phyloP scores from a whole-genome alignment of 2,888 invertebrate genomes.

The Apocheima hispidaria region DNA sequence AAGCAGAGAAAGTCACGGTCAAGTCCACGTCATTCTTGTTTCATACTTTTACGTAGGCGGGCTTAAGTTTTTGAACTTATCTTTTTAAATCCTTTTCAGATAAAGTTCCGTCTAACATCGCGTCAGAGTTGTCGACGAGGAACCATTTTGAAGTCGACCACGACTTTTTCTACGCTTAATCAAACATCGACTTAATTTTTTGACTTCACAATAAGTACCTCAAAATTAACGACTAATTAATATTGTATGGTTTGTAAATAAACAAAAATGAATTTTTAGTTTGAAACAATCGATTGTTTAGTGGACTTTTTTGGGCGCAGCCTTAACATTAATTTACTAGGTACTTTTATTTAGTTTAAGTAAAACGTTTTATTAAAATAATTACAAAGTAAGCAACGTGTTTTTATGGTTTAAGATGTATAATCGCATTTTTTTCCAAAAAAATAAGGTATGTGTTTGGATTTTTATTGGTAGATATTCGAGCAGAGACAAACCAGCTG shows the following conservation, averaged over 20 bases:
- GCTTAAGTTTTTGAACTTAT: too few species aligned
- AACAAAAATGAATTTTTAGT: conserved; percentile 8
- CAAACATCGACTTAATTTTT: not conserved
- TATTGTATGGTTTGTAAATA: conserved; percentile 25
- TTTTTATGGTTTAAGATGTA: not conserved
- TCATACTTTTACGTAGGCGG: too few species aligned
- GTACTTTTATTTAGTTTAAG: conserved; percentile 17
- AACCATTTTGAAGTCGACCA: conserved; percentile 85
- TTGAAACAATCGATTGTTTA: not conserved
- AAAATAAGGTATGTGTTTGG: too few species aligned
- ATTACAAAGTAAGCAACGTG: conserved; percentile 13
- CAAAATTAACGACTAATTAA: conserved; percentile 1
- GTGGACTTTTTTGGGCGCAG: not conserved
- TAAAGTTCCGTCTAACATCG: conserved; percentile 92
- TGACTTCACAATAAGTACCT: conserved; percentile 12
- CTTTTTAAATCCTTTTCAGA: conserved; percentile 89
- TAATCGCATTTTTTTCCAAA: too few species aligned
- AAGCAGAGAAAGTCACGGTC: too few species aligned
- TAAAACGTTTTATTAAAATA: conserved; percentile 24
- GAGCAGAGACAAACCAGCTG: too few species aligned
- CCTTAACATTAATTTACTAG: not conserved
- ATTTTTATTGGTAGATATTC: too few species aligned
- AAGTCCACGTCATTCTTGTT: too few species aligned
- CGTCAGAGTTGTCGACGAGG: conserved; percentile 90
- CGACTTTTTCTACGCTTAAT: conserved; percentile 71